Percentiles rank a stretch among this genome's conserved stretches.
phyloP scores from a whole-genome alignment of 1,140 invertebrate genomes.

The Laodelphax striatellus region DNA sequence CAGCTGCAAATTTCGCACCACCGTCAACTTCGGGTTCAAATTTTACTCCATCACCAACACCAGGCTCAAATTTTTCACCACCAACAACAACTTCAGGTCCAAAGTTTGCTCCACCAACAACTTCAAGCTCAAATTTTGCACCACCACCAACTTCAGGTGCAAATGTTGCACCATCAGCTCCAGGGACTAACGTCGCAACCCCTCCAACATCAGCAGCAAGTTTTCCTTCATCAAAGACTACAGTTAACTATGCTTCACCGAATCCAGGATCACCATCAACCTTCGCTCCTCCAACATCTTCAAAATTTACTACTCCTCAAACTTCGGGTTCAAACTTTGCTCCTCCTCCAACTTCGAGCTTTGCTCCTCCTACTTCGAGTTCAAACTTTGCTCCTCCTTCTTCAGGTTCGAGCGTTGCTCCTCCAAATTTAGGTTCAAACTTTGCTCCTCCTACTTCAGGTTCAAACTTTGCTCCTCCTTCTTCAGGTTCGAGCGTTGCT shows the following conservation, averaged over 20 bases:
- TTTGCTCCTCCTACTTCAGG: not conserved
- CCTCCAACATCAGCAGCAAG: not conserved
- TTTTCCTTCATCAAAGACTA: not conserved
- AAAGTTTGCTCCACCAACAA: not conserved
- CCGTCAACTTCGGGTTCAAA: not conserved
- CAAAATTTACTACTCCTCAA: not conserved
- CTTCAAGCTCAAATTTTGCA: not conserved
- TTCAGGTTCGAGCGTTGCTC: too few relatives aligned
- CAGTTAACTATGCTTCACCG: not conserved
- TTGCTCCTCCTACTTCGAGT: not conserved
- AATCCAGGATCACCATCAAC: not conserved
- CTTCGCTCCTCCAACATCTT: not conserved
- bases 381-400: slow-evolving; percentile 1
- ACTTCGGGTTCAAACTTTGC: not conserved
- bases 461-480: not conserved
- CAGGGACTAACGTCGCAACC: not conserved
- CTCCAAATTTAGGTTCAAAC: not conserved
- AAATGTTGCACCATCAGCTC: not conserved
- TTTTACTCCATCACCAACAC: not conserved
- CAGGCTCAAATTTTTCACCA: not conserved
- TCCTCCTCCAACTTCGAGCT: not conserved
- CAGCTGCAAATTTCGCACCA: not conserved
- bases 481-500: too few relatives aligned
- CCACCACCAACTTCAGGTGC: not conserved
- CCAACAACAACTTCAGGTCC: not conserved